Evolutionary conservation across 2,888 invertebrate species (phyloP).

Genomic region (Macrophya annulata): DNA sequence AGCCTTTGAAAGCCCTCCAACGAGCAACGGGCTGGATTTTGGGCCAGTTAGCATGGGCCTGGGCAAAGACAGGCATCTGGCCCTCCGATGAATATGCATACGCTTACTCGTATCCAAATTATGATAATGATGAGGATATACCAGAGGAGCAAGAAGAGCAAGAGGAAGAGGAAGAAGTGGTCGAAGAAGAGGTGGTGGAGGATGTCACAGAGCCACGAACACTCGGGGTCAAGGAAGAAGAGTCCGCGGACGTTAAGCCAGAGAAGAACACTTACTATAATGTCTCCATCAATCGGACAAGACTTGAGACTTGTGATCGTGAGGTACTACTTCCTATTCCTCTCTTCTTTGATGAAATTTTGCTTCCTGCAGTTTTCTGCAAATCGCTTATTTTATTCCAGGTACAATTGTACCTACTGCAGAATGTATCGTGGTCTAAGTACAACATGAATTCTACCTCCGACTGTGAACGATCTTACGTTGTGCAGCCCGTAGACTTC

Average conservation of each 20-base stretch:
- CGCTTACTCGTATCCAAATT: conserved; percentile 66
- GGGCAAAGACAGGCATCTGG: conserved; percentile 73
- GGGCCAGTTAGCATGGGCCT: conserved; percentile 69
- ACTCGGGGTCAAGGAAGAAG: conserved; percentile 60
- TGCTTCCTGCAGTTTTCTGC: not conserved
- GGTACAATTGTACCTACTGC: conserved; percentile 79
- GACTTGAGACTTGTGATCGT: conserved; percentile 93
- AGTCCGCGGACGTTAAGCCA: conserved; percentile 79
- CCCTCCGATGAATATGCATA: conserved; percentile 68
- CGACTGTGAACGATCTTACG: conserved; percentile 83
- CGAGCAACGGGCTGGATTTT: conserved; percentile 72
- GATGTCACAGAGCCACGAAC: conserved; percentile 55
- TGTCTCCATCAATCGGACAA: conserved; percentile 88
- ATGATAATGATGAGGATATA: conserved; percentile 67
- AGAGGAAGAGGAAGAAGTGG: conserved; percentile 60
- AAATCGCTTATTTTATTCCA: conserved; percentile 57
- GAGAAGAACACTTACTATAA: conserved; percentile 83
- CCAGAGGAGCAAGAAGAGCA: conserved; percentile 63
- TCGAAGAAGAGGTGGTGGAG: conserved; percentile 62
- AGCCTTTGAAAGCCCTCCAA: conserved; percentile 73
- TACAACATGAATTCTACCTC: conserved; percentile 70
- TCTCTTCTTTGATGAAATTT: not conserved
- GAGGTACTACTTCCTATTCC: conserved; percentile 78
- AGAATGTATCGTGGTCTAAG: conserved; percentile 69
- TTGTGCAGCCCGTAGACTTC: conserved; percentile 87